phyloP scores from a whole-genome alignment of 2,113 vertebrate genomes.

The Zapus hudsonius region DNA sequence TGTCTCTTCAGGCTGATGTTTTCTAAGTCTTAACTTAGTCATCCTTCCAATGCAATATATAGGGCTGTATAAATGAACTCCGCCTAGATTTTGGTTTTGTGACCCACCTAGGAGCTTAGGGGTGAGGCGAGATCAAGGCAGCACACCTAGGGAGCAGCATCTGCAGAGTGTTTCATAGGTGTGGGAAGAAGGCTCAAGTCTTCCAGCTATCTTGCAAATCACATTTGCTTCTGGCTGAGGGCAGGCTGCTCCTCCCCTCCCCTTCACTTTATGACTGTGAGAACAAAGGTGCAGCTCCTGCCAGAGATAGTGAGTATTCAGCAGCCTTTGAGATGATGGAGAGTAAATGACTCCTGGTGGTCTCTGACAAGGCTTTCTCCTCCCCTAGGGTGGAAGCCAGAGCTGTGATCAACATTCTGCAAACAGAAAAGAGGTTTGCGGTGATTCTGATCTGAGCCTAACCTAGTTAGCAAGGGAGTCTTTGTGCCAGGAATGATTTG shows the following conservation, averaged over 20 bases:
- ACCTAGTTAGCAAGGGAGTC: slow-evolving; percentile 17
- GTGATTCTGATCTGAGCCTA: neutral
- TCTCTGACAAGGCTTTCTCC: neutral
- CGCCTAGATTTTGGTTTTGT: slow-evolving; percentile 1
- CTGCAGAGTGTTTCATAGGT: neutral
- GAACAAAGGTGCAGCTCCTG: slow-evolving; percentile 58
- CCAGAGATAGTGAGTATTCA: neutral
- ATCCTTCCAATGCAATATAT: neutral
- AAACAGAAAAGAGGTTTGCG: neutral
- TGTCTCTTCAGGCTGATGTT: neutral
- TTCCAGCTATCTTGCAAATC: neutral
- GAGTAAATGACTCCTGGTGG: slow-evolving; percentile 25
- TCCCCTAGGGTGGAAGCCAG: neutral
- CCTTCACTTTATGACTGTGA: neutral
- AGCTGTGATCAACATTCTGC: neutral
- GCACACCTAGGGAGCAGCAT: neutral
- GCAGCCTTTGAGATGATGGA: slow-evolving; percentile 14
- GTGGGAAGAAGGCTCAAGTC: neutral
- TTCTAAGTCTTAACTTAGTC: neutral
- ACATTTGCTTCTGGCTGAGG: neutral
- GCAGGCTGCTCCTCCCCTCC: neutral
- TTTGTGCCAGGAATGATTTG: neutral
- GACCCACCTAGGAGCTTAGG: neutral
- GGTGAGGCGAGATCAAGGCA: neutral
- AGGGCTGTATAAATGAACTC: neutral